Conservation (phyloP, 2,888 invertebrate genomes). For the Napeogenes sylphis region DNA sequence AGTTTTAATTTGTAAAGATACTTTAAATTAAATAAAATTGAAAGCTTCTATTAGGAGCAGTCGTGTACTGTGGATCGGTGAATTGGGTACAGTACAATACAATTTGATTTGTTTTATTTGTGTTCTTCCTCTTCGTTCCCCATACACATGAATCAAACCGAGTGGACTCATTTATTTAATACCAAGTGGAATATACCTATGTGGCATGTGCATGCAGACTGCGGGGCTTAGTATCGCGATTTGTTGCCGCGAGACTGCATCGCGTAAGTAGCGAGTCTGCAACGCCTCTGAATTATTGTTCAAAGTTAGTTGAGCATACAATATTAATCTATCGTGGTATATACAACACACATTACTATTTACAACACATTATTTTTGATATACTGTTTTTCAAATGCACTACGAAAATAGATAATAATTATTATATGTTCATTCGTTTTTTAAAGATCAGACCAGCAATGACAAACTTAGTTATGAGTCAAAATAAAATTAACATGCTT, state of each 20-base stretch:
- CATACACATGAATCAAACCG: slow-evolving; percentile 74
- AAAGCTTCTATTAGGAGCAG: too few relatives aligned
- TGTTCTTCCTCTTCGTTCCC: slow-evolving; percentile 65
- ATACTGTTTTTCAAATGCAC: too few relatives aligned
- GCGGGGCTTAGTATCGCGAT: slow-evolving; percentile 14
- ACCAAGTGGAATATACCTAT: slow-evolving; percentile 55
- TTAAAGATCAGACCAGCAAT: too few relatives aligned
- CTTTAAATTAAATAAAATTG: too few relatives aligned
- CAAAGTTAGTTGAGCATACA: neutral
- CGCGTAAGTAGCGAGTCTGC: neutral
- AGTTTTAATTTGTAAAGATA: too few relatives aligned
- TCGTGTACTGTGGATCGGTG: slow-evolving; percentile 24
- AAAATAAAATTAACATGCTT: too few relatives aligned
- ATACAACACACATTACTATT: too few relatives aligned
- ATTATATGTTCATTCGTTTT: too few relatives aligned
- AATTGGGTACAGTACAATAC: slow-evolving; percentile 42
- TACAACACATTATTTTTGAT: too few relatives aligned
- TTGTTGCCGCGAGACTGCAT: slow-evolving; percentile 2
- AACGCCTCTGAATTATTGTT: neutral
- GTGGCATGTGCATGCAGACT: slow-evolving; percentile 31
- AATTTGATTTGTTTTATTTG: slow-evolving; percentile 69
- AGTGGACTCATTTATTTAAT: slow-evolving; percentile 73
- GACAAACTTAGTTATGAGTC: too few relatives aligned
- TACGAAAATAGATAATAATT: too few relatives aligned
- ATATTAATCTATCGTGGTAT: too few relatives aligned